Evolutionary conservation across 2,113 vertebrate species (phyloP).

Genomic region (Tursiops truncatus): DNA sequence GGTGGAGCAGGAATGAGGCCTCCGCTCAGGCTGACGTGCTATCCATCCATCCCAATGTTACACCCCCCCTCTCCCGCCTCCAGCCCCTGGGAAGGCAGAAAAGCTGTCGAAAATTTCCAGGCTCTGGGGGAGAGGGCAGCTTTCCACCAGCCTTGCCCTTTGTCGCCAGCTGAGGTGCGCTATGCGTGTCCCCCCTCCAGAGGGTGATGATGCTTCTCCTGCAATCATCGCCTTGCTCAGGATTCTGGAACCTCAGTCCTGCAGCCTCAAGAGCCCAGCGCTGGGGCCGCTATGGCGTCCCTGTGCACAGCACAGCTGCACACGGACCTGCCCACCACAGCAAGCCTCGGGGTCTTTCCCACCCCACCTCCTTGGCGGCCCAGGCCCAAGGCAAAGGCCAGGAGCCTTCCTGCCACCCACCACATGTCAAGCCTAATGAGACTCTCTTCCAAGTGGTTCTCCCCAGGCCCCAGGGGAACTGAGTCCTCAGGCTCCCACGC

Average conservation of each 20-base stretch:
- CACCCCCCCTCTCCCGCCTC: not conserved
- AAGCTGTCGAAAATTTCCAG: not conserved
- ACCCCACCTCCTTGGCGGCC: accelerated
- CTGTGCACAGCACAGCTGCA: accelerated
- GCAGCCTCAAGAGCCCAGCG: not conserved
- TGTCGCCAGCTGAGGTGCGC: not conserved
- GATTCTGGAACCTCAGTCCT: not conserved
- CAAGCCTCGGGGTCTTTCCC: not conserved
- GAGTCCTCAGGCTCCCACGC: accelerated
- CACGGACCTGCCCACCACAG: not conserved
- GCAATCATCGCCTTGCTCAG: not conserved
- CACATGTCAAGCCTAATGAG: not conserved
- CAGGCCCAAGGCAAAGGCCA: not conserved
- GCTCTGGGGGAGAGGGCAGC: not conserved
- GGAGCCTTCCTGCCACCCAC: not conserved
- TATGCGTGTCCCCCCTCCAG: accelerated
- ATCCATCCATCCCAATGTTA: accelerated
- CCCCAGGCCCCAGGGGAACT: not conserved
- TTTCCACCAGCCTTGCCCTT: not conserved
- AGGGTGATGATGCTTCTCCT: not conserved
- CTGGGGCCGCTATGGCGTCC: accelerated
- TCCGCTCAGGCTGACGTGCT: accelerated
- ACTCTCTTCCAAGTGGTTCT: not conserved
- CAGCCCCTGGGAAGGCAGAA: not conserved
- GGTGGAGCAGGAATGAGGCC: not conserved